A percentile compares a stretch with the other conserved stretches of the same genome.
Evolutionary conservation across 2,113 vertebrate genomes (phyloP).

Genomic region (Zootoca vivipara): DNA sequence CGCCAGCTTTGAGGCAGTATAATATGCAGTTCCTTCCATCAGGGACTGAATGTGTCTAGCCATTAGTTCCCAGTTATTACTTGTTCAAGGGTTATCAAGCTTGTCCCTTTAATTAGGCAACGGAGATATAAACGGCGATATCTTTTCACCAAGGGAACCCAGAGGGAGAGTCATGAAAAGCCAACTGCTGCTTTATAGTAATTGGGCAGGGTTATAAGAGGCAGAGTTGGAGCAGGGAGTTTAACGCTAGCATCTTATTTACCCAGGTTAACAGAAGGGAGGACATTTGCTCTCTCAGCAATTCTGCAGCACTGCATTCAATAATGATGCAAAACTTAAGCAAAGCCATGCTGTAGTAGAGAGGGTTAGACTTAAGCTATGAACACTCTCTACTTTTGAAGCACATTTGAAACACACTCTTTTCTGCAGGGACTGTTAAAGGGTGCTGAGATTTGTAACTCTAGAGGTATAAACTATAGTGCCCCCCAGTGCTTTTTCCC

Average conservation of each 20-base stretch:
- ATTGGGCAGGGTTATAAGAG: conserved; percentile 71
- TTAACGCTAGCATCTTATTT: conserved; percentile 66
- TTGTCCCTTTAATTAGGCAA: conserved; percentile 75
- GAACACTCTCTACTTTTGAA: too few species aligned
- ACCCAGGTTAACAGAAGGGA: conserved; percentile 66
- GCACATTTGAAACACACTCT: neutral
- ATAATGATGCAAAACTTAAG: conserved; percentile 52
- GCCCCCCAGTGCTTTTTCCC: too few species aligned
- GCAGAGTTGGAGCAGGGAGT: conserved; percentile 62
- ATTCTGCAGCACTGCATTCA: conserved; percentile 58
- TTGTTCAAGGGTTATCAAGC: conserved; percentile 74
- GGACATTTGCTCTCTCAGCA: conserved; percentile 71
- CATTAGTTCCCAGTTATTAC: conserved; percentile 70
- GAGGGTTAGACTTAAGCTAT: too few species aligned
- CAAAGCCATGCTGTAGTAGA: conserved; percentile 13
- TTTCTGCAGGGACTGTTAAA: too few species aligned
- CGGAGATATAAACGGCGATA: conserved; percentile 67
- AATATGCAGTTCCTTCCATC: conserved; percentile 36
- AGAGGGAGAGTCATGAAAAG: conserved; percentile 72
- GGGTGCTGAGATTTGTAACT: too few species aligned
- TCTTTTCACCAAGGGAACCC: conserved; percentile 72
- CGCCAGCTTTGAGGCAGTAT: conserved; percentile 48
- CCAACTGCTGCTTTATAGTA: conserved; percentile 64
- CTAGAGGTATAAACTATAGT: too few species aligned
- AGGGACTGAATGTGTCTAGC: conserved; percentile 56